Base-by-base conservation (phyloP, 2,888 invertebrate species). In the Polyommatus iphigenia region DNA sequence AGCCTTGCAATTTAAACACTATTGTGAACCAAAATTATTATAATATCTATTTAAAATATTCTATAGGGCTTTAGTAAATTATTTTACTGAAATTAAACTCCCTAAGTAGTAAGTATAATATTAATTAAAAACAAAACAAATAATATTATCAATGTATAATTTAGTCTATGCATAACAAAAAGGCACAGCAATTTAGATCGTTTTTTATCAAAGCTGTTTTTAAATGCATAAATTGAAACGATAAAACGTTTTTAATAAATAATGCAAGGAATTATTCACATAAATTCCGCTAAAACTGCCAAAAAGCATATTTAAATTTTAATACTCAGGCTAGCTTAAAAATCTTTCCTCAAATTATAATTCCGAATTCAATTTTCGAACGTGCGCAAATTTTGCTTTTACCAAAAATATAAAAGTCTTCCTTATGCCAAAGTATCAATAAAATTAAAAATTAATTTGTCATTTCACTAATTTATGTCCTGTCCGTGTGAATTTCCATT, bases 401-500 rank as follows among this genome's bases (percentile, higher is more conserved):
- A 20, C n/a, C 29, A 76, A 76, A 20, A 54, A 76, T 41, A 72
- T 15, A 71, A 71, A 20, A 7, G 41, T 18, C n/a, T 41, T 59
- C n/a, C n/a, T 2, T 59, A 62, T 62, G 29, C 5, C 15, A 67
- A 29, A 67, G 29, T 67, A 67, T 67, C 67, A 67, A 67, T 67
- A 67, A 67, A 67, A 29, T 54, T 46, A 18, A 54, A 54, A 18
- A 54, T 67, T 13, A 67, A 24, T 72, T 13, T 72, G 20, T 46
- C 13, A 46, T 41, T 72, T 72, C 72, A 72, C 46, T 24, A 36
- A 41, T 46, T 41, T 72, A 72, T 20, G 46, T 72, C 72, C 20
- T 41, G 41, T 41, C 71, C 41, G 3, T 71, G 71, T 71, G n/a
- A 71, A 29, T 72, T 72, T 72, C 72, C 46, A 36, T 72, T 13